A percentile compares a stretch with the other conserved stretches of the same genome.
Conservation (phyloP, 2,113 vertebrate species). For the Neotragus moschatus region DNA sequence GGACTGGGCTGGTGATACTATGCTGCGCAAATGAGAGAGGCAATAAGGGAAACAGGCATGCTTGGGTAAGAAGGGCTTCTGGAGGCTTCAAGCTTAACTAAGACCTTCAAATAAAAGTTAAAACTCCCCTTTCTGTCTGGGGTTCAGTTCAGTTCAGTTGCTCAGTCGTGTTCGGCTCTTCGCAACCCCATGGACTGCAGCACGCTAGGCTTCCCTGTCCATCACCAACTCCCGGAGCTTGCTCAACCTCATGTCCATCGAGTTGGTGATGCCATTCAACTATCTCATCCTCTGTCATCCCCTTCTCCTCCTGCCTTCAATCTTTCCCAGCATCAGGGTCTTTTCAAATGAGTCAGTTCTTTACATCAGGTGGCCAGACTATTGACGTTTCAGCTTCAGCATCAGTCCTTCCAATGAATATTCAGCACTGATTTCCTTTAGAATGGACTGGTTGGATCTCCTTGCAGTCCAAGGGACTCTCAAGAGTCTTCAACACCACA, state of each 20-base stretch:
- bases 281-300: neutral
- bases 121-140: neutral
- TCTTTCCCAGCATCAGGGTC: neutral
- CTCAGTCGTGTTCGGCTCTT: neutral
- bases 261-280: neutral
- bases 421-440: neutral
- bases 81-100: neutral
- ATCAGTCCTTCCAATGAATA: neutral
- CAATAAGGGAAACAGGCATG: fast-evolving
- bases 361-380: neutral
- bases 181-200: neutral
- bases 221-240: neutral
- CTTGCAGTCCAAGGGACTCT: neutral
- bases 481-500: neutral
- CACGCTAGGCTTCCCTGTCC: neutral
- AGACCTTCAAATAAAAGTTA: neutral
- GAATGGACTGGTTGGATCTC: neutral
- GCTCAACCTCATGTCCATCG: neutral
- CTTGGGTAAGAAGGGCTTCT: neutral
- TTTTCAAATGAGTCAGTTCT: neutral
- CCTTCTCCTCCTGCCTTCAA: neutral
- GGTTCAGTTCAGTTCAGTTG: neutral
- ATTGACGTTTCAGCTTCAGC: neutral
- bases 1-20: neutral
- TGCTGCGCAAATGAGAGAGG: fast-evolving